phyloP scores from a whole-genome alignment of 2,113 vertebrate genomes.

The Syrrhaptes paradoxus region DNA sequence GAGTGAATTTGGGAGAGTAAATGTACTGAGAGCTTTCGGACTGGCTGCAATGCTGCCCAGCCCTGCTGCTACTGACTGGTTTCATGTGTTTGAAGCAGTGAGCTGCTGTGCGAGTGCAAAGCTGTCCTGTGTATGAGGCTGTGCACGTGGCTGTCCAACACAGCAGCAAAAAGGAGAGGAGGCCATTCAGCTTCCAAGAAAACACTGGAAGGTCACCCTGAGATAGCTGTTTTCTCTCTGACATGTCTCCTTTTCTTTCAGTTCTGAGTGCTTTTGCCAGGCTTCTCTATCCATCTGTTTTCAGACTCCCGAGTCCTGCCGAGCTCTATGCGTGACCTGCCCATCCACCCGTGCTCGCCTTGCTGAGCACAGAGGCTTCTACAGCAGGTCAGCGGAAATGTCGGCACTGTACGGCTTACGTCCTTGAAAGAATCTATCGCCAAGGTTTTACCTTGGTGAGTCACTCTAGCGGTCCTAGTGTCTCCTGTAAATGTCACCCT shows the following conservation, averaged over 20 bases:
- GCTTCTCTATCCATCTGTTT: not conserved
- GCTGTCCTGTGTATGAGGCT: not conserved
- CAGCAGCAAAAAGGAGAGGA: not conserved
- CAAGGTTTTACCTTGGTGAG: constrained; percentile 69
- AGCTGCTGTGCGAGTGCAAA: not conserved
- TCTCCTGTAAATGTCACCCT: constrained; percentile 79
- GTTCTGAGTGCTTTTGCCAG: not conserved
- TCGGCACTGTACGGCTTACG: not conserved
- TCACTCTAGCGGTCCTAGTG: constrained; percentile 56
- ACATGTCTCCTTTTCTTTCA: not conserved
- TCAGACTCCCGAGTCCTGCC: not conserved
- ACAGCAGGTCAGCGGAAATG: not conserved
- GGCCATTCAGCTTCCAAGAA: not conserved
- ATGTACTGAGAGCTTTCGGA: not conserved
- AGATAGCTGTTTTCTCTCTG: not conserved
- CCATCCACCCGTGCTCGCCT: not conserved
- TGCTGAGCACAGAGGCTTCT: not conserved
- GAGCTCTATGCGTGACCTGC: not conserved
- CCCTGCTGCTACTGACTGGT: not conserved
- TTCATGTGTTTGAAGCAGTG: fast-evolving
- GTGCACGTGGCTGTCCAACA: not conserved
- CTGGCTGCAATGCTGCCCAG: not conserved
- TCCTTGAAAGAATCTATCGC: constrained; percentile 73
- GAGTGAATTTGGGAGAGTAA: not conserved
- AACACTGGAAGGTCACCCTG: not conserved